Conservation (phyloP, 2,113 vertebrate species). For the Dunckerocampus dactyliophorus region DNA sequence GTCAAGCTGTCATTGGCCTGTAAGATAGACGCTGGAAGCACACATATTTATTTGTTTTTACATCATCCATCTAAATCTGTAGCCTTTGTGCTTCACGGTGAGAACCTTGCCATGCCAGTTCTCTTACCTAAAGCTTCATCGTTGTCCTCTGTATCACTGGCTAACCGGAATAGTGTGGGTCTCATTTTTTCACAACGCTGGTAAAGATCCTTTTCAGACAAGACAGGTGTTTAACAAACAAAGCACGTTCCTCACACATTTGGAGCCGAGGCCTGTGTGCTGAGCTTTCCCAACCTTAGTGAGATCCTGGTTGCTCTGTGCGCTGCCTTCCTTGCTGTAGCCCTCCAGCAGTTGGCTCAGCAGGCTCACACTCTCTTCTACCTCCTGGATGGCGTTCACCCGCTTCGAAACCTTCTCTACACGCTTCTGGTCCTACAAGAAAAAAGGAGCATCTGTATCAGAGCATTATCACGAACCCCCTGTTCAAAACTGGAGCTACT, state of each 20-base stretch:
- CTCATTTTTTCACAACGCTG: conserved; percentile 97
- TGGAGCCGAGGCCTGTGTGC: conserved; percentile 1
- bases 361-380: conserved; percentile 90
- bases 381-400: conserved; percentile 92
- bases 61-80: background rate
- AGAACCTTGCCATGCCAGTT: background rate
- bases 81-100: background rate
- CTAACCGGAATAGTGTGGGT: conserved; percentile 90
- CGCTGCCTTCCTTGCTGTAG: conserved; percentile 79
- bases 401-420: conserved; percentile 97
- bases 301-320: conserved; percentile 85
- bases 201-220: conserved; percentile 82
- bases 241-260: background rate
- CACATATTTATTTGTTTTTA: background rate
- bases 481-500: background rate
- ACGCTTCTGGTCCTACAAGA: conserved; percentile 85
- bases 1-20: conserved; percentile 96
- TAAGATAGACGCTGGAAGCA: conserved; percentile 84
- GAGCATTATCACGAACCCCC: background rate
- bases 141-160: conserved; percentile 95
- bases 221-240: conserved; percentile 22
- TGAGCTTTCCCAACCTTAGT: conserved; percentile 81
- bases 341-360: conserved; percentile 89
- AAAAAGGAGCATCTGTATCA: background rate
- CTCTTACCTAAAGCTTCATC: conserved; percentile 91